A percentile compares a stretch with the other conserved stretches of the same genome.
These are phyloP conservation scores for Ceyx cyanopectus DNA, from an alignment of 2,113 vertebrate species.

Conservation along the genomic window DNA sequence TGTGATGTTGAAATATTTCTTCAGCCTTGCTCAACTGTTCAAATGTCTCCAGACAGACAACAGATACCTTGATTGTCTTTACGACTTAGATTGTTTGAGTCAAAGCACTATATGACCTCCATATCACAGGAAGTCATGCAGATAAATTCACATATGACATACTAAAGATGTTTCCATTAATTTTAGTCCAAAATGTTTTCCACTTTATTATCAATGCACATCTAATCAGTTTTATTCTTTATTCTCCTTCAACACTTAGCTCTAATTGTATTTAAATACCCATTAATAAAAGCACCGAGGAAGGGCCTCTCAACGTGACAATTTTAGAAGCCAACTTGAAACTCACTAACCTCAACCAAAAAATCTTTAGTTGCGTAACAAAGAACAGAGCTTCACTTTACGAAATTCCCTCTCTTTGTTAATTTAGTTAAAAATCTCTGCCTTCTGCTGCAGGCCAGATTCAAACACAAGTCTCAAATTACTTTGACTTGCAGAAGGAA, in stretches of 20 bases:
- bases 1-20: too few species aligned
- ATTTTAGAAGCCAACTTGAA: slow-evolving; percentile 15
- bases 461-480: neutral
- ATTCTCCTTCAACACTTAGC: neutral
- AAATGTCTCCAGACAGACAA: too few species aligned
- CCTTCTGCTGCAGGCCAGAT: neutral
- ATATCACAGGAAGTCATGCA: neutral
- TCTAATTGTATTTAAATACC: slow-evolving; percentile 13
- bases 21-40: too few species aligned
- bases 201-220: neutral
- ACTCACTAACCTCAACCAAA: neutral
- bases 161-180: slow-evolving; percentile 36
- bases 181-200: slow-evolving; percentile 53
- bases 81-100: too few species aligned
- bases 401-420: neutral
- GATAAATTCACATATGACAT: slow-evolving; percentile 41
- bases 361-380: neutral
- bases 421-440: neutral
- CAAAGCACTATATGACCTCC: too few species aligned
- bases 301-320: neutral
- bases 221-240: slow-evolving; percentile 22
- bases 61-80: too few species aligned
- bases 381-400: neutral
- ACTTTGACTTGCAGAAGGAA: neutral
- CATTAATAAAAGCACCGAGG: neutral